Conservation (phyloP, 2,888 invertebrate species). For the Oxytorus armatus region DNA sequence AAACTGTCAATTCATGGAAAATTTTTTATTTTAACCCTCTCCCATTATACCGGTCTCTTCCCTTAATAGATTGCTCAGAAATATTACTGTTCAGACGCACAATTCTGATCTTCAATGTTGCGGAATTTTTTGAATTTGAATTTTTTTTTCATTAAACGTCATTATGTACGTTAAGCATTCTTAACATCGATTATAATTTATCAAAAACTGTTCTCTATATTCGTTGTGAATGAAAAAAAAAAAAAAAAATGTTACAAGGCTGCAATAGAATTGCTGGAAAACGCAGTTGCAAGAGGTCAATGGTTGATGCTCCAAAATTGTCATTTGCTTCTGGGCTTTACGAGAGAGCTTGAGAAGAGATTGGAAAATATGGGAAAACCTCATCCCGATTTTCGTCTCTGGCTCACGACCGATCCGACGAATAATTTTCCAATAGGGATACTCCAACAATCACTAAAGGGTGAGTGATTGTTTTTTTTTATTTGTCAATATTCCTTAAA, state of each 20-base stretch:
- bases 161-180: no score
- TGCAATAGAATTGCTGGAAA: constrained; percentile 89
- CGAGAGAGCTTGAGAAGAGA: constrained; percentile 92
- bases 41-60: no score
- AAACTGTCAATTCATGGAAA: no score
- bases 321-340: constrained; percentile 92
- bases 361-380: constrained; percentile 92
- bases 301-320: constrained; percentile 98
- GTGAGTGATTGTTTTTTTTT: constrained; percentile 79
- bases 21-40: no score
- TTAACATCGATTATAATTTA: no score
- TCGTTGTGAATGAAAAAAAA: background rate
- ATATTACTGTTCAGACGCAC: no score
- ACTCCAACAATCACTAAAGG: constrained; percentile 93
- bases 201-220: no score
- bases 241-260: constrained; percentile 84
- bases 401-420: constrained; percentile 96
- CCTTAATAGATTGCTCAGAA: no score
- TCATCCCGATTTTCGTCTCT: constrained; percentile 95
- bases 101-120: no score
- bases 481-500: background rate
- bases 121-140: no score
- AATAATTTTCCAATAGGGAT: constrained; percentile 95
- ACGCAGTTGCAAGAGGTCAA: constrained; percentile 90
- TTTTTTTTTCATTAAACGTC: no score